A percentile compares a stretch with the other conserved stretches of the same genome.
phyloP scores from a whole-genome alignment of 2,888 invertebrate species.

The Iphiclides podalirius region DNA sequence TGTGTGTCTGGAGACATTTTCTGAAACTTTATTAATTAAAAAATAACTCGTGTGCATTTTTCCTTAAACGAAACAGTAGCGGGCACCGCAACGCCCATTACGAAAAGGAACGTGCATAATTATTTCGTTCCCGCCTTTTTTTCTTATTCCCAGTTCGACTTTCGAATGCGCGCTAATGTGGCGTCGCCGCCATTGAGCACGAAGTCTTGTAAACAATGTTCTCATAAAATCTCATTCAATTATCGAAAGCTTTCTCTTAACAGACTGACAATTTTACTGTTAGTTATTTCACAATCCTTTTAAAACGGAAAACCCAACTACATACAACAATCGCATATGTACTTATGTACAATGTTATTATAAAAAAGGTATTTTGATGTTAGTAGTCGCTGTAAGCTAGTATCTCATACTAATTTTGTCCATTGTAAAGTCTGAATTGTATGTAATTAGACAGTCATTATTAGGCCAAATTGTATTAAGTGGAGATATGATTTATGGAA shows the following conservation, averaged over 20 bases:
- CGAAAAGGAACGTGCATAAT: conserved; percentile 78
- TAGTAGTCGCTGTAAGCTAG: too few relatives aligned
- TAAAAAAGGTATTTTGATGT: too few relatives aligned
- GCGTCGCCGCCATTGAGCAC: conserved; percentile 67
- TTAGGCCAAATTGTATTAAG: too few relatives aligned
- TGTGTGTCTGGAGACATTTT: too few relatives aligned
- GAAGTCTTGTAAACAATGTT: conserved; percentile 74
- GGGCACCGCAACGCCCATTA: conserved; percentile 70
- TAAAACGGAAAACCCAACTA: neutral
- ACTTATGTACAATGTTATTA: too few relatives aligned
- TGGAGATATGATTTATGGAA: too few relatives aligned
- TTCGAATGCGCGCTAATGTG: conserved; percentile 72
- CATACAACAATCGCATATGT: too few relatives aligned
- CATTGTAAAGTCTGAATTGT: too few relatives aligned
- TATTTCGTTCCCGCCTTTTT: conserved; percentile 78
- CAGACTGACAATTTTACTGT: conserved; percentile 61
- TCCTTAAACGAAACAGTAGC: conserved; percentile 68
- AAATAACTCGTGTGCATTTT: conserved; percentile 12
- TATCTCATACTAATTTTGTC: too few relatives aligned
- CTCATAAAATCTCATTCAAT: conserved; percentile 75
- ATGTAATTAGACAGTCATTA: too few relatives aligned
- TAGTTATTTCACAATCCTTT: conserved; percentile 37
- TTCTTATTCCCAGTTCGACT: conserved; percentile 63
- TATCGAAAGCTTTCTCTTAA: conserved; percentile 57
- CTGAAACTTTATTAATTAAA: conserved; percentile 4